Evolutionary conservation across 1,140 invertebrate genomes (phyloP).

Genomic region (Ericerus pela): DNA sequence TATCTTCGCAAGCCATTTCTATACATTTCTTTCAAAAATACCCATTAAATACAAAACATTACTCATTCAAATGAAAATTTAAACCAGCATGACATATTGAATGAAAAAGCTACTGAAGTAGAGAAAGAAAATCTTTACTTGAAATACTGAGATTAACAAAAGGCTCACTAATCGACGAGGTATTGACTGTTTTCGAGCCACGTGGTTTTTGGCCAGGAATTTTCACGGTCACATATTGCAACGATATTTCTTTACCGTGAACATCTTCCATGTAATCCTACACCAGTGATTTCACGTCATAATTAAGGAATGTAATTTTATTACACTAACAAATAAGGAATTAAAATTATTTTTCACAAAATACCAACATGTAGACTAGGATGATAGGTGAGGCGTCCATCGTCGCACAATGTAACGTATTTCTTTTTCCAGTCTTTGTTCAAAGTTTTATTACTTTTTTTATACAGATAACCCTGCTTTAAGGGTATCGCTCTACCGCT

Average conservation of each 20-base stretch:
- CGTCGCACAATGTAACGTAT: constrained; percentile 89
- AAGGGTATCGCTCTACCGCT: constrained; percentile 89
- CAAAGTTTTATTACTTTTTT: constrained; percentile 84
- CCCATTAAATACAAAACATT: no score
- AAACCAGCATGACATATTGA: no score
- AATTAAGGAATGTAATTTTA: background rate
- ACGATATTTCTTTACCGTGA: constrained; percentile 89
- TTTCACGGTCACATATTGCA: constrained; percentile 94
- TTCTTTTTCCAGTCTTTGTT: constrained; percentile 99
- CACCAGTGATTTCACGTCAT: constrained; percentile 17
- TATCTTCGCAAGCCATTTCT: no score
- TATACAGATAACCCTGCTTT: constrained; percentile 94
- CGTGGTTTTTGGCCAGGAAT: constrained; percentile 86
- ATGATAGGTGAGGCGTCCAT: constrained; percentile 89
- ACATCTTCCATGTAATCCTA: constrained; percentile 97
- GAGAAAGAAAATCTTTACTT: background rate
- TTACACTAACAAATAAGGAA: background rate
- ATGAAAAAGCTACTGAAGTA: no score
- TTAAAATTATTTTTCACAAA: background rate
- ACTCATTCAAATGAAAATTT: no score
- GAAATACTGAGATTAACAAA: constrained; percentile 4
- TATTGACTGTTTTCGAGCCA: constrained; percentile 64
- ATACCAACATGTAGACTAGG: constrained; percentile 73
- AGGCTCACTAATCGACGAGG: background rate
- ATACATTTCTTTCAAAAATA: no score